Conservation (phyloP, 1,140 invertebrate genomes). For the Drosophila truncata region DNA sequence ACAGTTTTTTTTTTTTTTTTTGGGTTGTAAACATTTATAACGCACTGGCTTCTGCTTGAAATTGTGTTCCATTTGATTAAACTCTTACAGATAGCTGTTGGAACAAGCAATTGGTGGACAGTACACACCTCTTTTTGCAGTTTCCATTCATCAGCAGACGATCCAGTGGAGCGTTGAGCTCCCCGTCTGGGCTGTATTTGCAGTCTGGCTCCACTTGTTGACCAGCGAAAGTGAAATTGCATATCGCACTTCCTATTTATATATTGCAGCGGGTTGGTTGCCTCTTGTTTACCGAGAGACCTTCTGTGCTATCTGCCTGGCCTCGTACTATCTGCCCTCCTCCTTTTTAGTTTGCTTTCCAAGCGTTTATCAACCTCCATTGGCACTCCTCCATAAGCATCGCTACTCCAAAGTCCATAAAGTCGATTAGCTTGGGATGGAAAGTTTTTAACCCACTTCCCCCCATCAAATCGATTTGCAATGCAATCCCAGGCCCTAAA, state of each 20-base stretch:
- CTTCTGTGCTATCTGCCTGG: slow-evolving; percentile 13
- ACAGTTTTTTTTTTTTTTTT: neutral
- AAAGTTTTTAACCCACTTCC: slow-evolving; percentile 44
- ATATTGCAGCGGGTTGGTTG: neutral
- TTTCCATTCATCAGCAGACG: neutral
- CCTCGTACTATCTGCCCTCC: slow-evolving; percentile 24
- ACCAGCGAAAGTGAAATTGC: slow-evolving; percentile 26
- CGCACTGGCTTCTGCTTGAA: neutral
- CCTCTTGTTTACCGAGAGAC: slow-evolving; percentile 27
- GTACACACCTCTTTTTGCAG: slow-evolving; percentile 27
- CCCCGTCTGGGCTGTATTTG: slow-evolving; percentile 9
- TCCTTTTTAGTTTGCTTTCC: slow-evolving; percentile 13
- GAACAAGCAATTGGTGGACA: slow-evolving; percentile 10
- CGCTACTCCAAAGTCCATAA: slow-evolving; percentile 28
- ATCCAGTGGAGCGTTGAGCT: slow-evolving; percentile 35
- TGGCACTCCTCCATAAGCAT: slow-evolving; percentile 5
- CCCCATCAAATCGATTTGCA: slow-evolving; percentile 34
- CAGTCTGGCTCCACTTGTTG: slow-evolving; percentile 12
- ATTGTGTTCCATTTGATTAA: slow-evolving; percentile 10
- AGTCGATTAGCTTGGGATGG: slow-evolving; percentile 26
- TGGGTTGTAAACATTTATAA: slow-evolving; percentile 7
- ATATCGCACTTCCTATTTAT: slow-evolving; percentile 28
- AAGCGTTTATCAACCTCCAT: slow-evolving; percentile 21
- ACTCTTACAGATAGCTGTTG: neutral
- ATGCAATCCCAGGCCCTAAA: slow-evolving; percentile 23